Percentiles rank a stretch among this genome's conserved stretches.
Evolutionary conservation across 2,797 vertebrate genomes (phyloP).

Genomic region (Acanthurus leucopareius): DNA sequence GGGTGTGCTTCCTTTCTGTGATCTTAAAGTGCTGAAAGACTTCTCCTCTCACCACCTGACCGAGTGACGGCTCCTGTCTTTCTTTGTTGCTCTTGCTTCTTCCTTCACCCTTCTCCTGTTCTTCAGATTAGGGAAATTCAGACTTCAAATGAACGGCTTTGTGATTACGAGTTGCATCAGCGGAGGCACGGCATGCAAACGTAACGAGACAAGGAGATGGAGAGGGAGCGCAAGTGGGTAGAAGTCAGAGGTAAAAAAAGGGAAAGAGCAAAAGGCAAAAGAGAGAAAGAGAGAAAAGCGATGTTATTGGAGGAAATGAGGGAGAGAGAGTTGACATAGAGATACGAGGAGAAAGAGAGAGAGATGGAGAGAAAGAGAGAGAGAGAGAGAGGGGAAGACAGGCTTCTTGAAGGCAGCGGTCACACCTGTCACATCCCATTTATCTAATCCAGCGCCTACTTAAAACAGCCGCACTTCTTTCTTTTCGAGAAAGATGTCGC

Average conservation of each 20-base stretch:
- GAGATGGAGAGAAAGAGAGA: conserved; percentile 48
- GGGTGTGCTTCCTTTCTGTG: conserved; percentile 22
- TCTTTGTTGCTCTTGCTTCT: conserved; percentile 29
- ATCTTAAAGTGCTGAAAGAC: conserved; percentile 51
- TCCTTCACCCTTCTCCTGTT: conserved; percentile 26
- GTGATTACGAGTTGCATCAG: conserved; percentile 73
- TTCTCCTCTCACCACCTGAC: conserved; percentile 60
- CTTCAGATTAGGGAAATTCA: conserved; percentile 70
- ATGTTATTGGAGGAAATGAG: conserved; percentile 73
- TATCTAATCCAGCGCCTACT: conserved; percentile 89
- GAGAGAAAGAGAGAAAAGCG: conserved; percentile 7
- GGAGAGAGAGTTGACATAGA: conserved; percentile 52
- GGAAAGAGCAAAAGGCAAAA: conserved; percentile 14
- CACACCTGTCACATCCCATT: conserved; percentile 91
- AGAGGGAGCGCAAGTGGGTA: conserved; percentile 40
- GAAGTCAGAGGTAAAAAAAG: conserved; percentile 49
- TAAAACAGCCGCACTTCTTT: conserved; percentile 84
- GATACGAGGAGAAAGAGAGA: conserved; percentile 45
- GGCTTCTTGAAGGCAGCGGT: conserved; percentile 87
- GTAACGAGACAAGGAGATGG: conserved; percentile 44
- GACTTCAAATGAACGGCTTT: conserved; percentile 69
- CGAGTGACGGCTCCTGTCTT: conserved; percentile 23
- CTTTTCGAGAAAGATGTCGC: conserved; percentile 81
- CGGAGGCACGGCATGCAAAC: conserved; percentile 48
- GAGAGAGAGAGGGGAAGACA: conserved; percentile 66